Percentiles rank a stretch among this genome's conserved stretches.
phyloP scores from a whole-genome alignment of 2,888 invertebrate genomes.

The Drosophila ezoana region DNA sequence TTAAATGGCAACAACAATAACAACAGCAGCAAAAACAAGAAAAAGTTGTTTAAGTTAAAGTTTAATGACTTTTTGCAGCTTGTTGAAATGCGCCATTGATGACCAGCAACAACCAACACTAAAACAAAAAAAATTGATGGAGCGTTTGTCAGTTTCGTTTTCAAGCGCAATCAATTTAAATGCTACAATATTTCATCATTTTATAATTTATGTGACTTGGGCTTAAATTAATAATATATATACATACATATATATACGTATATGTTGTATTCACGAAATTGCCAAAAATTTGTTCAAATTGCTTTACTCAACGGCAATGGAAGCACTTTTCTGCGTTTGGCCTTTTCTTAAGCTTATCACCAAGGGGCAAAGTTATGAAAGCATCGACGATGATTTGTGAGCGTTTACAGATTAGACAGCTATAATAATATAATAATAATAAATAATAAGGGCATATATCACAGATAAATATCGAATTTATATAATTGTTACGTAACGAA shows the following conservation, averaged over 20 bases:
- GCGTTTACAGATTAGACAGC: constrained; percentile 1
- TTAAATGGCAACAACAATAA: constrained; percentile 23
- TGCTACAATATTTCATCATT: constrained; percentile 42
- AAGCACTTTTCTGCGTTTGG: constrained; percentile 26
- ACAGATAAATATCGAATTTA: background rate
- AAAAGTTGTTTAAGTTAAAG: constrained; percentile 30
- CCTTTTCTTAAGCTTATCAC: constrained; percentile 22
- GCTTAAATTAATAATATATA: constrained; percentile 6
- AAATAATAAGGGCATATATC: background rate
- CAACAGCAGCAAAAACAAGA: constrained; percentile 8
- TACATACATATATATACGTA: background rate
- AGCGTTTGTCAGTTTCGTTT: constrained; percentile 51
- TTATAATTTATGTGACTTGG: constrained; percentile 37
- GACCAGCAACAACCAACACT: constrained; percentile 2
- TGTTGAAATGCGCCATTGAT: constrained; percentile 38
- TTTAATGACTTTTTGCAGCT: constrained; percentile 53
- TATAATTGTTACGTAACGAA: background rate
- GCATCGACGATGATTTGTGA: constrained; percentile 37
- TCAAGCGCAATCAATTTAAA: constrained; percentile 49
- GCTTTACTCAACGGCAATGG: constrained; percentile 34
- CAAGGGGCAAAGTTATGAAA: constrained; percentile 39
- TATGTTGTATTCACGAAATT: constrained; percentile 25
- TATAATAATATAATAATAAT: constrained; percentile 1
- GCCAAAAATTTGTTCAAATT: constrained; percentile 35
- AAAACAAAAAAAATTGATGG: constrained; percentile 45